Percentiles rank a stretch among this genome's conserved stretches.
phyloP scores from a whole-genome alignment of 2,113 vertebrate genomes.

The Lamprotornis superbus region DNA sequence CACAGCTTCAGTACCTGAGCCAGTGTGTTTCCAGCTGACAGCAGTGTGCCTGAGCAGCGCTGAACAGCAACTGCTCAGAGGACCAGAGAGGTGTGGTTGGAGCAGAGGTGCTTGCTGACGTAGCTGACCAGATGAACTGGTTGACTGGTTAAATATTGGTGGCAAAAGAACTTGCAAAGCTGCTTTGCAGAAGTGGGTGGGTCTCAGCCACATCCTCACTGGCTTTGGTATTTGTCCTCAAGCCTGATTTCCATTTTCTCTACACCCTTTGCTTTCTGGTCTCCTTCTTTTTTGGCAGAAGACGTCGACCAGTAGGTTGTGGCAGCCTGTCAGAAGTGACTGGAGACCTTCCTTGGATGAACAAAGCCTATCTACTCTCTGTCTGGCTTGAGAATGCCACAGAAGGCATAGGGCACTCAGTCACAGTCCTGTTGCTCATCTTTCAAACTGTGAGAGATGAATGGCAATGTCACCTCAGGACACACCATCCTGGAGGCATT shows the following conservation, averaged over 20 bases:
- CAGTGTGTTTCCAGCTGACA: not conserved
- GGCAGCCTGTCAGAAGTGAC: not conserved
- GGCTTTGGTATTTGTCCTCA: not conserved
- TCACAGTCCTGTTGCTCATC: not conserved
- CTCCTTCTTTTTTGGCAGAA: not conserved
- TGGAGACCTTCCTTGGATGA: fast-evolving
- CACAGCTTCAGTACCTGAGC: not conserved
- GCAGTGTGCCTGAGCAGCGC: fast-evolving
- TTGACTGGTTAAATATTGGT: constrained; percentile 18
- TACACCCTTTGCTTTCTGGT: not conserved
- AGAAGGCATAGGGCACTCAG: not conserved
- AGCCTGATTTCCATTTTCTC: not conserved
- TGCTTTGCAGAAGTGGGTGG: constrained; percentile 24
- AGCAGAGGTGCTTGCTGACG: not conserved
- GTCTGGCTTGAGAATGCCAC: fast-evolving
- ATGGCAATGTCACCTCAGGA: not conserved
- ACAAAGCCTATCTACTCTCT: not conserved
- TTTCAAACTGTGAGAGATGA: not conserved
- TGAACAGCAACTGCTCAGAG: not conserved
- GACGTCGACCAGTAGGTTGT: not conserved
- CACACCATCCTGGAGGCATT: not conserved
- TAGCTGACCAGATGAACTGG: constrained; percentile 15
- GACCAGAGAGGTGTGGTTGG: not conserved
- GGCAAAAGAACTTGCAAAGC: constrained; percentile 5
- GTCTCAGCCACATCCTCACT: not conserved